Evolutionary conservation across 2,888 invertebrate genomes (phyloP).

Genomic region (Drosophila peninsularis): DNA sequence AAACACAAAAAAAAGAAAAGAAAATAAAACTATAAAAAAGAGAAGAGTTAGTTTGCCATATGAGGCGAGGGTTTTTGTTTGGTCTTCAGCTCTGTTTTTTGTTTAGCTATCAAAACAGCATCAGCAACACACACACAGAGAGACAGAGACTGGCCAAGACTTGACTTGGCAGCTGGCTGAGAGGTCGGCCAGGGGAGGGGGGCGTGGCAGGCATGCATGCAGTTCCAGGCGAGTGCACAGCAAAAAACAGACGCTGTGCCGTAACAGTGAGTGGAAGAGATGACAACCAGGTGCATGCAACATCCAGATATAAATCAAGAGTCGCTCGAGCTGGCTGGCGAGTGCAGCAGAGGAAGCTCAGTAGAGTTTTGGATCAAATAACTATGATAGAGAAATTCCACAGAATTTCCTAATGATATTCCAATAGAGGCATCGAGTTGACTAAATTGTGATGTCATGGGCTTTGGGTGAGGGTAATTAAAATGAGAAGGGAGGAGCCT

Average conservation of each 20-base stretch:
- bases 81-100: conserved; percentile 31
- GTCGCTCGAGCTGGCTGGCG: conserved; percentile 8
- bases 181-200: neutral
- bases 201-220: conserved; percentile 29
- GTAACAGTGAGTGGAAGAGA: conserved; percentile 58
- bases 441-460: conserved; percentile 2
- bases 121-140: conserved; percentile 39
- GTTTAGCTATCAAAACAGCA: conserved; percentile 57
- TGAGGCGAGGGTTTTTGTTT: conserved; percentile 51
- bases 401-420: conserved; percentile 1
- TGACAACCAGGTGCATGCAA: conserved; percentile 66
- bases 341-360: neutral
- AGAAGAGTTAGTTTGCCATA: conserved; percentile 56
- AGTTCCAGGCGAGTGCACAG: conserved; percentile 63
- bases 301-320: conserved; percentile 55
- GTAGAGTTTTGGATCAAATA: neutral
- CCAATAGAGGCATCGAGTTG: neutral
- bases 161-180: conserved; percentile 17
- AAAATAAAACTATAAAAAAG: conserved; percentile 28
- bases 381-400: neutral
- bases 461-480: neutral
- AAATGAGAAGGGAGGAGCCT: too few species aligned
- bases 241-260: conserved; percentile 27
- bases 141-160: conserved; percentile 14
- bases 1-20: neutral